These are phyloP conservation scores for Drosophila baimaii DNA, from an alignment of 1,140 invertebrate species.

Conservation along the genomic window DNA sequence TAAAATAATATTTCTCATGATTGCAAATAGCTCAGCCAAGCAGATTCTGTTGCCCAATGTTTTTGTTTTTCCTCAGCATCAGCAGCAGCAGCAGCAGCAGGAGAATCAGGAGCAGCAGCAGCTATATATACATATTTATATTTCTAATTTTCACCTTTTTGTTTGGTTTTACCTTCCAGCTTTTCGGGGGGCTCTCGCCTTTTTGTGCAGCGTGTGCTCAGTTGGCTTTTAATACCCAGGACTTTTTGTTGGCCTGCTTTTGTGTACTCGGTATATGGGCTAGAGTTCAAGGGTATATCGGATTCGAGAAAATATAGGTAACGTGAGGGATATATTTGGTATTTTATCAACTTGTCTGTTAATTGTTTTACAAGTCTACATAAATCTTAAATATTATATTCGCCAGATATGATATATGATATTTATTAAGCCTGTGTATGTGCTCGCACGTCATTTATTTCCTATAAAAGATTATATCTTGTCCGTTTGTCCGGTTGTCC, in stretches of 20 bases:
- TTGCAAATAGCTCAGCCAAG: constrained; percentile 70
- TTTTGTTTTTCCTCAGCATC: constrained; percentile 32
- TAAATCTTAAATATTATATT: too few relatives aligned
- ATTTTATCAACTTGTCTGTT: too few relatives aligned
- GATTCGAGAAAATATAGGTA: background rate
- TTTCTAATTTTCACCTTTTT: constrained; percentile 77
- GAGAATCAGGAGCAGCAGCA: too few relatives aligned
- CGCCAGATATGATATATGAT: too few relatives aligned
- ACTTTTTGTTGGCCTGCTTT: constrained; percentile 30
- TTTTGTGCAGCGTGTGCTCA: constrained; percentile 62
- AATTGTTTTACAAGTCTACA: too few relatives aligned
- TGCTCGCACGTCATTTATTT: too few relatives aligned
- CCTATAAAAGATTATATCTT: too few relatives aligned
- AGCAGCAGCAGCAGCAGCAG: background rate
- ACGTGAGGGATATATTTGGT: too few relatives aligned
- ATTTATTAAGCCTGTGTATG: too few relatives aligned
- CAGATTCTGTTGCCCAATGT: constrained; percentile 25
- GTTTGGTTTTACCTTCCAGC: constrained; percentile 39
- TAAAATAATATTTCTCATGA: constrained; percentile 77
- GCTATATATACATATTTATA: constrained; percentile 50
- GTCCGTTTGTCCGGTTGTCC: too few relatives aligned
- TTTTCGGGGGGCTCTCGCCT: constrained; percentile 11
- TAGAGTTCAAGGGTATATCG: constrained; percentile 2
- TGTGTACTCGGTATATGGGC: constrained; percentile 2
- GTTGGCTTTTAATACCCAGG: constrained; percentile 37